These are phyloP conservation scores for Ametastegia equiseti DNA, from an alignment of 2,888 invertebrate genomes.

Conservation along the genomic window DNA sequence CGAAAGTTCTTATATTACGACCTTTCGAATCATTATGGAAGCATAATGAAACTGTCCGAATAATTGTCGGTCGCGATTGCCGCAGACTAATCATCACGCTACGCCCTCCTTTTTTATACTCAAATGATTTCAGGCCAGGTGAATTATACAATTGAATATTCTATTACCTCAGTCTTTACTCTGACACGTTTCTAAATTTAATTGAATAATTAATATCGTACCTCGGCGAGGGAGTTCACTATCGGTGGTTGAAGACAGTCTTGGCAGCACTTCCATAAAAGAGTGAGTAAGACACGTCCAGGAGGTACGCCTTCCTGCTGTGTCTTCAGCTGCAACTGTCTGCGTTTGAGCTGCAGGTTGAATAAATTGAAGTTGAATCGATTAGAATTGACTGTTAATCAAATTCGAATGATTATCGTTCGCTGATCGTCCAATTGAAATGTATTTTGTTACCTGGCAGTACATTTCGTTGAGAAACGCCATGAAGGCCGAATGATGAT, in stretches of 20 bases:
- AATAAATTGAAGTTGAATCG: neutral
- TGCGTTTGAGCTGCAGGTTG: slow-evolving; percentile 82
- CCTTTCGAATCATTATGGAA: neutral
- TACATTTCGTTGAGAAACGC: slow-evolving; percentile 95
- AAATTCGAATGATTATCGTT: neutral
- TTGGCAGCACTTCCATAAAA: slow-evolving; percentile 93
- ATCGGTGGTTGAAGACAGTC: slow-evolving; percentile 89
- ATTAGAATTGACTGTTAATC: neutral
- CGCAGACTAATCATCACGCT: neutral
- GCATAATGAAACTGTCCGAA: neutral
- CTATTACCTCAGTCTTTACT: neutral
- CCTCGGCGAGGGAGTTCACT: slow-evolving; percentile 89
- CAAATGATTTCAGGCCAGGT: neutral
- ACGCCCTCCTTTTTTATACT: neutral
- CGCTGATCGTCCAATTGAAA: neutral
- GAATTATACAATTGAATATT: slow-evolving; percentile 39
- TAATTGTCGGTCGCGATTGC: neutral
- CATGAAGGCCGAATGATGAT: slow-evolving; percentile 83
- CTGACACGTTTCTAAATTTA: too few species aligned
- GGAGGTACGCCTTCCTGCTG: slow-evolving; percentile 81
- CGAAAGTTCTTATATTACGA: neutral
- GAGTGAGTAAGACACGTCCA: slow-evolving; percentile 87
- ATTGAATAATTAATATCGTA: slow-evolving; percentile 72
- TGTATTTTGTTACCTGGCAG: slow-evolving; percentile 78
- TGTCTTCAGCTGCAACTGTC: slow-evolving; percentile 78